These are phyloP conservation scores for Drosophila dunni DNA, from an alignment of 1,140 invertebrate genomes.

Conservation along the genomic window DNA sequence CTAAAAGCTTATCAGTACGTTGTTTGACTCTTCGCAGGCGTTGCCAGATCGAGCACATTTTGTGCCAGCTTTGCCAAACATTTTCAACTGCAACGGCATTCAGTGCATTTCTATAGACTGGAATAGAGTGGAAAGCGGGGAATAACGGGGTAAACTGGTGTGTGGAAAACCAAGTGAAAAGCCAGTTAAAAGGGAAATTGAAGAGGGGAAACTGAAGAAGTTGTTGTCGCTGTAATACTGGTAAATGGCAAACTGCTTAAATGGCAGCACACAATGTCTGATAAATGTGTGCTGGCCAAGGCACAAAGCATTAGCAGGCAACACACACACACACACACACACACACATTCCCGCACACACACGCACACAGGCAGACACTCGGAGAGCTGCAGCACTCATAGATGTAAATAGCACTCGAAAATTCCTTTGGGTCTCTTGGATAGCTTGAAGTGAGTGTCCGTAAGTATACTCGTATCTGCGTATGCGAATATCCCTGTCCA, in stretches of 20 bases:
- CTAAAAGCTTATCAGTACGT: background rate
- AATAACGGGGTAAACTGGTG: background rate
- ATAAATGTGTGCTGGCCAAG: constrained; percentile 71
- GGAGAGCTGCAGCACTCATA: constrained; percentile 60
- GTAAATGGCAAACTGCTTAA: constrained; percentile 60
- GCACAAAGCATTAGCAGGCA: constrained; percentile 47
- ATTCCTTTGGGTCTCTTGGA: constrained; percentile 69
- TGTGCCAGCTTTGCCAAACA: background rate
- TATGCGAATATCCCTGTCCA: background rate
- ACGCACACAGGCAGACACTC: background rate
- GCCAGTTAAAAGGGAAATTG: background rate
- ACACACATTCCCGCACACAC: constrained; percentile 19
- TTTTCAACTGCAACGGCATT: background rate
- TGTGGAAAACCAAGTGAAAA: background rate
- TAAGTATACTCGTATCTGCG: constrained; percentile 12
- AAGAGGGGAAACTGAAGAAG: background rate
- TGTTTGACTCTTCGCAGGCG: background rate
- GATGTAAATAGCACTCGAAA: constrained; percentile 77
- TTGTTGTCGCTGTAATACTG: constrained; percentile 42
- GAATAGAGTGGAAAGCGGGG: too few relatives aligned
- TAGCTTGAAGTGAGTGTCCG: constrained; percentile 52
- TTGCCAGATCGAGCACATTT: constrained; percentile 21
- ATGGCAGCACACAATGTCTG: constrained; percentile 72
- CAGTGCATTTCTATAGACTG: constrained; percentile 22
- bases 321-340: constrained; percentile 24